phyloP scores from a whole-genome alignment of 1,140 invertebrate genomes.

The Heterodera carotae region DNA sequence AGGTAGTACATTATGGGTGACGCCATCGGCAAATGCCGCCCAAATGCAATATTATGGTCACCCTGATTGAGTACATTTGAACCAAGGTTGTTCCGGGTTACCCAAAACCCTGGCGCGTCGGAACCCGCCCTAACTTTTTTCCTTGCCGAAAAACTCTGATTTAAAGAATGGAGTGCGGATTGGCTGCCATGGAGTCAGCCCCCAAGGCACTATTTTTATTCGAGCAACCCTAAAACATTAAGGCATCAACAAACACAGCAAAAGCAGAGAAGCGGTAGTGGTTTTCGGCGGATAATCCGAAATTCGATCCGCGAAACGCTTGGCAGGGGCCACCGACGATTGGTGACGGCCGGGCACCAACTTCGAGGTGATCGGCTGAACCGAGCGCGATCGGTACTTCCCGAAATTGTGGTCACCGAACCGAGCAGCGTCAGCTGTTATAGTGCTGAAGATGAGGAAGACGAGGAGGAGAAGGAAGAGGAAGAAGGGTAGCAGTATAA shows the following conservation, averaged over 20 bases:
- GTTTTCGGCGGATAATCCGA: background rate
- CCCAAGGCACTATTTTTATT: no score
- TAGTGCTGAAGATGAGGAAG: background rate
- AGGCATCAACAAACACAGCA: conserved; percentile 10
- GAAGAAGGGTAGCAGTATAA: background rate
- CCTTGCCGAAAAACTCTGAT: no score
- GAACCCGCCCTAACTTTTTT: no score
- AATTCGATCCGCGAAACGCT: conserved; percentile 8
- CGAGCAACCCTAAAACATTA: background rate
- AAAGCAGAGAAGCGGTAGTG: background rate
- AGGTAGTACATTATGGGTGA: background rate
- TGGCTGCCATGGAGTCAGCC: no score
- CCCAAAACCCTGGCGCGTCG: no score
- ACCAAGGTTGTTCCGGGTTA: no score
- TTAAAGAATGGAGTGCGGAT: no score
- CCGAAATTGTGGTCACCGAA: conserved; percentile 26
- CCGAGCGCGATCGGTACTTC: background rate
- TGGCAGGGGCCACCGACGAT: background rate
- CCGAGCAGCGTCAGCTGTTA: conserved; percentile 22
- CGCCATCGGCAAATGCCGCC: no score
- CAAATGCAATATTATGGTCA: no score
- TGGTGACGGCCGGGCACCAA: background rate
- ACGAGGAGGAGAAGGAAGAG: background rate
- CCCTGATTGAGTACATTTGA: no score
- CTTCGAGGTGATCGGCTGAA: background rate